A percentile compares a stretch with the other conserved stretches of the same genome.
Conservation (phyloP, 2,113 vertebrate genomes). For the Thymallus thymallus region DNA sequence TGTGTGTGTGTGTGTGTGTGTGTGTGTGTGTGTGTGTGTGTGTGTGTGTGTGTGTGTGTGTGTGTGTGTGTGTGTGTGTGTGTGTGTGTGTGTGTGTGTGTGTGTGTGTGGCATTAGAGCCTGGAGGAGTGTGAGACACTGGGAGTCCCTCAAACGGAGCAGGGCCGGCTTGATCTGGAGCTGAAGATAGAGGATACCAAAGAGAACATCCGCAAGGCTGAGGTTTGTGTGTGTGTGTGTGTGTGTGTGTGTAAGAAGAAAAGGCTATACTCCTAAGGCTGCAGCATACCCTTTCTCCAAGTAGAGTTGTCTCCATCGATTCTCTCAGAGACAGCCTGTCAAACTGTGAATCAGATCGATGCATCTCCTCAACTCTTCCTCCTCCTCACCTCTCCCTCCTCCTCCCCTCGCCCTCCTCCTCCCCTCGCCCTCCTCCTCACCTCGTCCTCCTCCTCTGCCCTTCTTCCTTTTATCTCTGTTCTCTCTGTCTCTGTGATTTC, state of each 20-base stretch:
- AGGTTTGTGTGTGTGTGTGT: conserved; percentile 64
- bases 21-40: conserved; percentile 20
- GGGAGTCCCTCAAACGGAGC: conserved; percentile 83
- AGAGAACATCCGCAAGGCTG: conserved; percentile 93
- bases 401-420: neutral
- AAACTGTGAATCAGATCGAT: conserved; percentile 29
- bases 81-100: conserved; percentile 2
- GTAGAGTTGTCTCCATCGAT: no score
- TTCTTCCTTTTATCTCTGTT: no score
- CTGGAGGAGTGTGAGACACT: conserved; percentile 90
- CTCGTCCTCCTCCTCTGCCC: conserved; percentile 8
- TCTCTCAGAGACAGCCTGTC: no score
- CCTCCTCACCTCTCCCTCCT: conserved; percentile 15
- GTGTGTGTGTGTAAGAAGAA: neutral
- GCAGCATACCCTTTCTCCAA: no score
- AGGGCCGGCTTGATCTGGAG: conserved; percentile 87
- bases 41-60: conserved; percentile 1
- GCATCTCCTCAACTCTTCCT: neutral
- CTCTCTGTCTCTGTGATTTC: neutral
- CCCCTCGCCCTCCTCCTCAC: conserved; percentile 9
- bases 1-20: conserved; percentile 1
- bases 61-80: conserved; percentile 14
- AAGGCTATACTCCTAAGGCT: conserved; percentile 9
- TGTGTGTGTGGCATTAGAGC: conserved; percentile 66
- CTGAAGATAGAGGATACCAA: conserved; percentile 92